Base-by-base conservation (phyloP, 1,140 invertebrate genomes). In the Melipona quadrifasciata region DNA sequence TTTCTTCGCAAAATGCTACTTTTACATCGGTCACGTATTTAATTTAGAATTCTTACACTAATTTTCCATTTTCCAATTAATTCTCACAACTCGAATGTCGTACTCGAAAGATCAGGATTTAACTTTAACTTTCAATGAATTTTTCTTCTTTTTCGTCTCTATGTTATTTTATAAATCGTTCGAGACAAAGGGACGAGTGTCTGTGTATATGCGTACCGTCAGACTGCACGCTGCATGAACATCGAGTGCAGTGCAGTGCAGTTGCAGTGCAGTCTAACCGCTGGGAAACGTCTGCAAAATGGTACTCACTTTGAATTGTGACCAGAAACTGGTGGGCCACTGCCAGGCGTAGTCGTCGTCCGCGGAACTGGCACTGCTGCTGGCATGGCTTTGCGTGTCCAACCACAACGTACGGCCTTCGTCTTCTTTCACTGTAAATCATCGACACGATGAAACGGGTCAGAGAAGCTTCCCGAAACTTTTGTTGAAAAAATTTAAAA, bases 311-410 rank as follows among this genome's bases (percentile, higher is more conserved):
- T 96, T 96, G 91, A 97, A 97, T 92, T 98, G 97, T 0, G 97
- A 98, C 94, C 96, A 96, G 90, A 98, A 98, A 85, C 96, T 96
- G 11, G 97, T 98, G 47, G 97, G 97, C 97, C 97, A 98, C 88
- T 96, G 95, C 92, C 95, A 95, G 80, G 94, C 95, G 80, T 94
- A 94, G 86, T 96, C 96, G 77, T 96, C 96, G 85, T 97, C 96
- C 79, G 95, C 95, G 86, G 96, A 90, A 94, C 95, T 92, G 88
- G 95, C 87, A 90, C 94, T 90, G 64, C 96, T 96, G 84, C 96
- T 96, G 53, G 96, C 96, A 90, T 97, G 96, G 72, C 97, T 97
- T 91, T 97, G 96, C 34, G 96, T 97, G 88, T 97, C 97, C 86
- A 97, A 95, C 96, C 97, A 97, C n/a, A 97, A 94, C 19, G 96